phyloP scores from a whole-genome alignment of 1,140 invertebrate species.

The Bombus turneri region DNA sequence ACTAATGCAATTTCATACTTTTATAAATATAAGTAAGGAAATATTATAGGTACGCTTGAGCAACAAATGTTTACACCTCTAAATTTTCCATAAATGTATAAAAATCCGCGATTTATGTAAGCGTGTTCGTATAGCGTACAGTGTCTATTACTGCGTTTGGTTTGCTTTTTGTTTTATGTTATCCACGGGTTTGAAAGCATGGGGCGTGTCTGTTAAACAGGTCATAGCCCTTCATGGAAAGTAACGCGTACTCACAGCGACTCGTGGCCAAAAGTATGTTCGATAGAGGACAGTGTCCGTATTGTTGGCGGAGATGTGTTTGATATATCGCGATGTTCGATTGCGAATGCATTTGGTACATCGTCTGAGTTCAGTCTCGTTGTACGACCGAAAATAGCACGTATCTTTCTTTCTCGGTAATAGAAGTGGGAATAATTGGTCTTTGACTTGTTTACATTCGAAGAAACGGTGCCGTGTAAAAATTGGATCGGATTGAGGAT shows the following conservation, averaged over 20 bases:
- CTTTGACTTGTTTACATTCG: constrained; percentile 35
- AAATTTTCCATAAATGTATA: background rate
- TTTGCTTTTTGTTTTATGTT: background rate
- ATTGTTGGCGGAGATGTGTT: background rate
- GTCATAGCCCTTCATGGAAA: constrained; percentile 32
- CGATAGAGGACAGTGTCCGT: background rate
- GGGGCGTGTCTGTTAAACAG: constrained; percentile 24
- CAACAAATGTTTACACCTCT: background rate
- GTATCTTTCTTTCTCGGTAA: constrained; percentile 3
- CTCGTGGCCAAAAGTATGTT: constrained; percentile 1
- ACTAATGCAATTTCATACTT: background rate
- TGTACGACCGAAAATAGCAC: constrained; percentile 20
- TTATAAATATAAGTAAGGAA: background rate
- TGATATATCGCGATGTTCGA: background rate
- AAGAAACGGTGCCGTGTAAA: constrained; percentile 28
- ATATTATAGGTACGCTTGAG: background rate
- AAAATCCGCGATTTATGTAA: background rate
- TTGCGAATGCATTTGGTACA: background rate
- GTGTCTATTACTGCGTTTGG: too few species aligned
- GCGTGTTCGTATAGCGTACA: background rate
- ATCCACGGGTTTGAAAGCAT: constrained; percentile 27
- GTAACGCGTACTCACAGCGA: background rate
- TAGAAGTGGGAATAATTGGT: constrained; percentile 24
- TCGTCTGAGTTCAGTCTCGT: background rate
- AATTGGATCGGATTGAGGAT: background rate